Conservation (phyloP, 2,888 invertebrate species). For the Nasonia oneida region DNA sequence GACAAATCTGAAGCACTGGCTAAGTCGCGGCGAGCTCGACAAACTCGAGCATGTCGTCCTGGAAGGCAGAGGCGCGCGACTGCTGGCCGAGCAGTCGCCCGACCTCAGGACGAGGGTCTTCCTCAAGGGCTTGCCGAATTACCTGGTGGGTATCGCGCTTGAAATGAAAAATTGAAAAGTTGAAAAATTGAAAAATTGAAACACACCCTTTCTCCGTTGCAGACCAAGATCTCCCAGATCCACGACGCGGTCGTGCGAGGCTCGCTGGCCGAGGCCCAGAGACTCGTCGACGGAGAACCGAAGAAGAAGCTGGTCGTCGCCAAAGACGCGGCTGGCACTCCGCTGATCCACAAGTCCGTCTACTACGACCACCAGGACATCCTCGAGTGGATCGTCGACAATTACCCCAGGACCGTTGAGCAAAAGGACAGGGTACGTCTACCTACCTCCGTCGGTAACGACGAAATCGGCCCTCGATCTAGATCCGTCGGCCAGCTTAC, state of each 20-base stretch:
- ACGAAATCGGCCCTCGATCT: no score
- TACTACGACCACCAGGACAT: constrained; percentile 87
- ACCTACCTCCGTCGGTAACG: no score
- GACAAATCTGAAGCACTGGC: constrained; percentile 81
- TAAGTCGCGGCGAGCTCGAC: constrained; percentile 83
- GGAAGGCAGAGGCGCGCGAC: constrained; percentile 85
- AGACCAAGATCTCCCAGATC: constrained; percentile 87
- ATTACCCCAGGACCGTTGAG: constrained; percentile 84
- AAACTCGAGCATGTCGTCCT: constrained; percentile 85
- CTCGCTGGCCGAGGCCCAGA: constrained; percentile 85
- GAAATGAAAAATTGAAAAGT: no score
- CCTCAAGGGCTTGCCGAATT: constrained; percentile 84
- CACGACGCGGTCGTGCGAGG: constrained; percentile 89
- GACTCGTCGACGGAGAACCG: constrained; percentile 77
- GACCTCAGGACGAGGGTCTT: constrained; percentile 84
- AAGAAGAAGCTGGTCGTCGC: constrained; percentile 82
- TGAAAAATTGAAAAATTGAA: no score
- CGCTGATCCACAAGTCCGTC: constrained; percentile 90
- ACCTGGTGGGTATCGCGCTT: constrained; percentile 81
- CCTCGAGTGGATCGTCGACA: constrained; percentile 85
- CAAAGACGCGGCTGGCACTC: constrained; percentile 86
- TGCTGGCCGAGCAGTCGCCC: constrained; percentile 84
- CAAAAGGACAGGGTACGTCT: constrained; percentile 84
- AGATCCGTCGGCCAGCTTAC: no score
- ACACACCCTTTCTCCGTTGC: neutral